Evolutionary conservation across 2,113 vertebrate species (phyloP).

Genomic region (Chiloscyllium plagiosum): DNA sequence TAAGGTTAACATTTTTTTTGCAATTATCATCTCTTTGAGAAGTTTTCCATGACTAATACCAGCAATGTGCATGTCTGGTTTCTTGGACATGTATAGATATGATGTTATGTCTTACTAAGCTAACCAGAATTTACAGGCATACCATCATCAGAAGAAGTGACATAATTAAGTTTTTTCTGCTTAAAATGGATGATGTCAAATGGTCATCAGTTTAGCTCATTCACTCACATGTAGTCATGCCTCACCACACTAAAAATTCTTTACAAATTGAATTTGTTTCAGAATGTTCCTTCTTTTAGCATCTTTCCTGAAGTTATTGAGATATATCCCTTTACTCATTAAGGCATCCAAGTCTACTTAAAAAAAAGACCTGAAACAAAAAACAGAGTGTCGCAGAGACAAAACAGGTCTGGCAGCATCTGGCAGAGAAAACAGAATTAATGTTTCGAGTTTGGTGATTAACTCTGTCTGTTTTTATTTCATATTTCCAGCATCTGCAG

Average conservation of each 20-base stretch:
- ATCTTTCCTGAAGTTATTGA: too few species aligned
- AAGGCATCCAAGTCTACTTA: not conserved
- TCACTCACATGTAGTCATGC: not conserved
- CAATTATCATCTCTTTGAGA: not conserved
- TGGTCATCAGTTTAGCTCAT: not conserved
- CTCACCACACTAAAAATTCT: not conserved
- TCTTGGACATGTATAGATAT: not conserved
- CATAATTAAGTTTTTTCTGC: not conserved
- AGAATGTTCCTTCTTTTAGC: not conserved
- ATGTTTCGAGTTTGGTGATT: too few species aligned
- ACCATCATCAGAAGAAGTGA: not conserved
- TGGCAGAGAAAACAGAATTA: too few species aligned
- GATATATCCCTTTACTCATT: not conserved
- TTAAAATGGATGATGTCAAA: not conserved
- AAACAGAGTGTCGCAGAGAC: too few species aligned
- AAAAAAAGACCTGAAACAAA: not conserved
- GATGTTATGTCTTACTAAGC: not conserved
- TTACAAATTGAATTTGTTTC: not conserved
- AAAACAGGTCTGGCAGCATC: too few species aligned
- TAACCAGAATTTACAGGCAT: not conserved
- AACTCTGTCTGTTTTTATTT: too few species aligned
- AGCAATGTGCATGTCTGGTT: not conserved
- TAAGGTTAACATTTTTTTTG: not conserved
- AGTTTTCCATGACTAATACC: not conserved
- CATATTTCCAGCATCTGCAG: too few species aligned